phyloP scores from a whole-genome alignment of 2,888 invertebrate species.

The Phyllotreta cruciferae region DNA sequence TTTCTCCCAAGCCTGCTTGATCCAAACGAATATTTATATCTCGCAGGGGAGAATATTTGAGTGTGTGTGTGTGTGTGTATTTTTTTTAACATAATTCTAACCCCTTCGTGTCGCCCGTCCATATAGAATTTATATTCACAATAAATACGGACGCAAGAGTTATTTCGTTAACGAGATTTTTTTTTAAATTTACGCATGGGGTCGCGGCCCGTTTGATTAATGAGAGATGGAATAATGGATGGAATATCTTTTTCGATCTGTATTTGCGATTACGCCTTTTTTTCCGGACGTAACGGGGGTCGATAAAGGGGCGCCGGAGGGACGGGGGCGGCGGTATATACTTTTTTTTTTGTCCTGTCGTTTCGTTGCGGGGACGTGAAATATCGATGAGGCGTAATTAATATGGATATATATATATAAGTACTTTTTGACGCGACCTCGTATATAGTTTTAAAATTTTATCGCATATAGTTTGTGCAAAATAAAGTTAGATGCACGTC shows the following conservation, averaged over 20 bases:
- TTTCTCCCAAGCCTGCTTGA: background rate
- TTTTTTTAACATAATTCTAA: conserved; percentile 35
- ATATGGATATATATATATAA: too few species aligned
- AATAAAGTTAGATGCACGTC: too few species aligned
- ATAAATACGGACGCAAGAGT: conserved; percentile 56
- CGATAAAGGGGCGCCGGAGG: background rate
- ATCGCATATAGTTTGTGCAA: too few species aligned
- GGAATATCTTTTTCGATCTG: conserved; percentile 53
- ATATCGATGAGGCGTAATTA: too few species aligned
- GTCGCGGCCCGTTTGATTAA: conserved; percentile 56
- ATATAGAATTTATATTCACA: conserved; percentile 55
- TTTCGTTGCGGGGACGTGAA: too few species aligned
- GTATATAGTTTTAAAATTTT: conserved; percentile 19
- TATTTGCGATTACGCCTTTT: conserved; percentile 50
- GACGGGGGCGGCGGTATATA: too few species aligned
- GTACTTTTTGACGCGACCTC: too few species aligned
- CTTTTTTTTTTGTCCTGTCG: too few species aligned
- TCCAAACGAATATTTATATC: background rate
- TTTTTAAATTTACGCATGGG: conserved; percentile 57
- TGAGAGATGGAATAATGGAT: conserved; percentile 59
- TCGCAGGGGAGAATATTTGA: background rate
- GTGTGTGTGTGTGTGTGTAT: background rate
- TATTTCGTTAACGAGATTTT: conserved; percentile 58
- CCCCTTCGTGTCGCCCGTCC: conserved; percentile 48
- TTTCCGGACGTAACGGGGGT: background rate